Percentiles rank a stretch among this genome's conserved stretches.
These are phyloP conservation scores for Carapus acus DNA, from an alignment of 2,797 vertebrate genomes.

Conservation along the genomic window DNA sequence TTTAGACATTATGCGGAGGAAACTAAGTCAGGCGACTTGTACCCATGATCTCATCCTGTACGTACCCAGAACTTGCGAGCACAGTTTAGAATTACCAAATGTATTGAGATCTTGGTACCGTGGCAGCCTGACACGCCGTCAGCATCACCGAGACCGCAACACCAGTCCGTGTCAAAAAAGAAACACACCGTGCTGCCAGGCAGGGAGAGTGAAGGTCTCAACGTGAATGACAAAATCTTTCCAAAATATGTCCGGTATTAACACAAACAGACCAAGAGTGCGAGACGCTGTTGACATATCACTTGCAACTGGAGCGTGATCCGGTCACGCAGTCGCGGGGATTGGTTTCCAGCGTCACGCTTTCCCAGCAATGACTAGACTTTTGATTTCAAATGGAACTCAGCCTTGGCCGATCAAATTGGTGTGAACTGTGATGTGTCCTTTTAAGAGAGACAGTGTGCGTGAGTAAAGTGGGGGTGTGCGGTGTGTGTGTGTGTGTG, in stretches of 20 bases:
- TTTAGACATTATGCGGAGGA: too few species aligned
- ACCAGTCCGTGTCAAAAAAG: background rate
- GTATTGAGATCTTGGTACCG: too few species aligned
- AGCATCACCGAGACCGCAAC: too few species aligned
- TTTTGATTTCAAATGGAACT: conserved; percentile 51
- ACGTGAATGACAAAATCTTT: conserved; percentile 29
- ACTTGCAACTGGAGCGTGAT: conserved; percentile 43
- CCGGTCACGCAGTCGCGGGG: conserved; percentile 39
- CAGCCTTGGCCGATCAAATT: conserved; percentile 42
- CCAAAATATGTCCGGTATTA: conserved; percentile 48
- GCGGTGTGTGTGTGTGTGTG: conserved; percentile 12
- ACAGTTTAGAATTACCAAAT: too few species aligned
- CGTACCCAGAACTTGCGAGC: too few species aligned
- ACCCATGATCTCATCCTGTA: too few species aligned
- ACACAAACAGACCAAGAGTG: conserved; percentile 45
- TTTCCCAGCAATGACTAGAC: conserved; percentile 57
- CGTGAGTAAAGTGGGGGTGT: too few species aligned
- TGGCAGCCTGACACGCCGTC: too few species aligned
- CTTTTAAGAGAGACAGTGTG: conserved; percentile 21
- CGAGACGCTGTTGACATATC: conserved; percentile 48
- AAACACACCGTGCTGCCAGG: conserved; percentile 12
- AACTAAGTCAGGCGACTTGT: too few species aligned
- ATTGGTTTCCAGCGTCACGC: conserved; percentile 59
- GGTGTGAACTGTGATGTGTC: conserved; percentile 22
- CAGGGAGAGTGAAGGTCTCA: conserved; percentile 15